Base-by-base conservation (phyloP, 2,113 vertebrate species). In the Microcebus jonahi region DNA sequence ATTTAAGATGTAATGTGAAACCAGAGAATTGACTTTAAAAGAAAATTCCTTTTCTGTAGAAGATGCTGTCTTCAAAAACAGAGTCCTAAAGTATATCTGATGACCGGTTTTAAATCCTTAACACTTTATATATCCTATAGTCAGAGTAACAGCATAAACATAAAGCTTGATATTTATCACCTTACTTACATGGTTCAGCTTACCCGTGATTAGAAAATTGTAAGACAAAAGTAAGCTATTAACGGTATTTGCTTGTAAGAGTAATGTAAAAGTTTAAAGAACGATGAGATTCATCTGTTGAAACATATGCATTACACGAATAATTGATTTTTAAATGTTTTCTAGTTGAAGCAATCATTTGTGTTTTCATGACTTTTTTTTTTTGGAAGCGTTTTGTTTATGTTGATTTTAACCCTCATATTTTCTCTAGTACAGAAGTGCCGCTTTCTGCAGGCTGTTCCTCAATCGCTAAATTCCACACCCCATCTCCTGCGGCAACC, bases 51-150 rank as follows among this genome's bases (percentile, higher is more conserved):
- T 92, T 90, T 90, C 79, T 71, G 71, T 73, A 73, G 76, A 75
- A 88, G 88, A 70, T 48, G 15, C 55, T 91, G 8, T 70, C 71
- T 45, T 86, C 77, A 95, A 85, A 85, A 96, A 96, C 96, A 95
- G 91, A 93, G 39, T 70, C 82, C 68, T 88, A 23, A 94, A 88
- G 55, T 79, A 13, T 90, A n/a, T 79, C 23, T 61, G 50, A 88
- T 55, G 39, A 48, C 75, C 91, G 55, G 63, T 75, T 79, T 88
- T 92, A 73, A 94, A 95, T 91, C 79, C 82, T 42, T 88, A 34
- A 50, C 55, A 65, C 48, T 90, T 93, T 82, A 42, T 34, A 36
- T 88, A 23, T 77, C 1, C 39, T 82, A 4, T 85, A 50, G 77
- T 61, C 29, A 34, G 34, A 91, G 50, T 34, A 55, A 55, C 87